Conservation (phyloP, 1,140 invertebrate genomes). For the Heliothis subflexa region DNA sequence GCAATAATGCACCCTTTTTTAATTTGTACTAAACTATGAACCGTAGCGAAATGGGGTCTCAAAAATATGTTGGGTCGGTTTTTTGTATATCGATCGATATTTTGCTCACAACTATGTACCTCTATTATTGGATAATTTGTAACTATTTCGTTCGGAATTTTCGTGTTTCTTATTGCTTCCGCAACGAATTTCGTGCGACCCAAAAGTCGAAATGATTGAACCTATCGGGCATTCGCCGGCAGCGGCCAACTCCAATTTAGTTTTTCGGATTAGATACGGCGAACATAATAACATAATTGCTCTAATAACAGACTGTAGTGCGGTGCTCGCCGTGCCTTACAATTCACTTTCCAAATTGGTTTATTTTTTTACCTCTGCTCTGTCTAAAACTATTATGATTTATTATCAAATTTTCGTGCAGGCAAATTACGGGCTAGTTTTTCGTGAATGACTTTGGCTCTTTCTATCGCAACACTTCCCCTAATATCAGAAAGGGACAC, state of each 20-base stretch:
- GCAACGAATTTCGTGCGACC: constrained; percentile 85
- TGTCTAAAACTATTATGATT: constrained; percentile 86
- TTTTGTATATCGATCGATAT: constrained; percentile 63
- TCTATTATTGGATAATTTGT: constrained; percentile 79
- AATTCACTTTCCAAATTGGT: constrained; percentile 86
- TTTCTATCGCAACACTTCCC: constrained; percentile 62
- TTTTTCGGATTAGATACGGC: constrained; percentile 86
- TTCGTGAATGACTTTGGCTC: constrained; percentile 71
- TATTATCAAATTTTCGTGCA: constrained; percentile 86
- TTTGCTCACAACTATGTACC: constrained; percentile 65
- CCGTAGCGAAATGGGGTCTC: constrained; percentile 76
- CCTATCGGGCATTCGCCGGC: constrained; percentile 83
- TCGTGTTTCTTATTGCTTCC: constrained; percentile 86
- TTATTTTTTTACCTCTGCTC: constrained; percentile 82
- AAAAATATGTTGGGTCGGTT: constrained; percentile 63
- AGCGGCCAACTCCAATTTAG: constrained; percentile 84
- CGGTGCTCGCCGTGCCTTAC: constrained; percentile 80
- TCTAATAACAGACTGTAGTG: constrained; percentile 82
- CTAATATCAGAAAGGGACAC: constrained; percentile 69
- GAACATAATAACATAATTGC: constrained; percentile 86
- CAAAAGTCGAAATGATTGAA: constrained; percentile 84
- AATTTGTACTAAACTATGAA: constrained; percentile 82
- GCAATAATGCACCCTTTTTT: constrained; percentile 79
- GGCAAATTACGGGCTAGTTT: constrained; percentile 81
- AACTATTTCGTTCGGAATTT: constrained; percentile 73